Percentiles rank a stretch among this genome's conserved stretches.
These are phyloP conservation scores for Stenodera caucasica DNA, from an alignment of 2,888 invertebrate genomes.

Conservation along the genomic window DNA sequence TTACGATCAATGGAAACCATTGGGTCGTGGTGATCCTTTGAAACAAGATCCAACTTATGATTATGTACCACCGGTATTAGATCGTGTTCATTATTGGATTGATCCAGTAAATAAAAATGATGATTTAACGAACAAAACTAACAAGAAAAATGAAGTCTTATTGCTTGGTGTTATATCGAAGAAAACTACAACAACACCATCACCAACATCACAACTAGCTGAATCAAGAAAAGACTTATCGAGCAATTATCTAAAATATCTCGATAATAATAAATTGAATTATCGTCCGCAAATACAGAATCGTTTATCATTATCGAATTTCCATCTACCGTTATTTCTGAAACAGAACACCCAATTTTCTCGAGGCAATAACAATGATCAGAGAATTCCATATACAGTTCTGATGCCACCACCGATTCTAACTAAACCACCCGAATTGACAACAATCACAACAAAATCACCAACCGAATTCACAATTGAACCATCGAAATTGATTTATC, in stretches of 20 bases:
- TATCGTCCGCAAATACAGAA: conserved; percentile 49
- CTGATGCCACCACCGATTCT: conserved; percentile 70
- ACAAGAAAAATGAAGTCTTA: conserved; percentile 66
- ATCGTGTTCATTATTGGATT: conserved; percentile 80
- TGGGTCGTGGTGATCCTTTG: conserved; percentile 79
- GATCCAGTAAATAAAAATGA: conserved; percentile 62
- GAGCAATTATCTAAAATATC: conserved; percentile 57
- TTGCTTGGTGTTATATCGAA: conserved; percentile 71
- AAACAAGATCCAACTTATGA: conserved; percentile 85
- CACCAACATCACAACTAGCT: conserved; percentile 41
- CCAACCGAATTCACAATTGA: conserved; percentile 38
- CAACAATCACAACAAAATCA: conserved; percentile 18
- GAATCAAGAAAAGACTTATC: conserved; percentile 51
- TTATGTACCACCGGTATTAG: conserved; percentile 79
- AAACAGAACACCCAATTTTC: conserved; percentile 44
- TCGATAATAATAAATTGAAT: conserved; percentile 57
- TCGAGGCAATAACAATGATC: conserved; percentile 53
- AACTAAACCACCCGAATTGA: conserved; percentile 46
- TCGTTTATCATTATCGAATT: conserved; percentile 55
- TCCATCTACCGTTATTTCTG: conserved; percentile 45
- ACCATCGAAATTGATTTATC: conserved; percentile 67
- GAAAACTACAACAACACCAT: conserved; percentile 58
- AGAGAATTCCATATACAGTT: conserved; percentile 65
- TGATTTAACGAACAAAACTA: conserved; percentile 42
- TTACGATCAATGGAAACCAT: conserved; percentile 83